phyloP scores from a whole-genome alignment of 2,797 vertebrate species.

The Mus caroli region DNA sequence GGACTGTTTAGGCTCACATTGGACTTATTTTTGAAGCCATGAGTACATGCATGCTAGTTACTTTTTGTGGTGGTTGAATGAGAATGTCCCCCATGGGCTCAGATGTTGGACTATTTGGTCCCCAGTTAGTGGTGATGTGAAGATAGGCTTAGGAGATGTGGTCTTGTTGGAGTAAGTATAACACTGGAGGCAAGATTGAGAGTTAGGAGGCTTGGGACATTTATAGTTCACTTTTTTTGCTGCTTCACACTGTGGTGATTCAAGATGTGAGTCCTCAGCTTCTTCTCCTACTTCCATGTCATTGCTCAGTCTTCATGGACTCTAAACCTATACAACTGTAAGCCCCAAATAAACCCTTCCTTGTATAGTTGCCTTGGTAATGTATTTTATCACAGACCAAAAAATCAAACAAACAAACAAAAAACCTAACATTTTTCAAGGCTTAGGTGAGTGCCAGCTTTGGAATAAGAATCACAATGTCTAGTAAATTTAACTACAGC shows the following conservation, averaged over 20 bases:
- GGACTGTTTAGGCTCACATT: background rate
- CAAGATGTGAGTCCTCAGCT: background rate
- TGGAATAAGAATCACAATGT: background rate
- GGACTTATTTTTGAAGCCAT: background rate
- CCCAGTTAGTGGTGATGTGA: background rate
- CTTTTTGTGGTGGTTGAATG: background rate
- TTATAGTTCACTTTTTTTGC: background rate
- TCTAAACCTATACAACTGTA: background rate
- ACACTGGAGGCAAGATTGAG: background rate
- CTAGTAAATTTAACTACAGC: background rate
- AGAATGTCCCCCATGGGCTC: background rate
- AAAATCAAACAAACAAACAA: background rate
- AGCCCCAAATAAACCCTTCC: background rate
- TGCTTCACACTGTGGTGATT: too few relatives aligned
- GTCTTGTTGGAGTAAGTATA: background rate
- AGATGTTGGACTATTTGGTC: background rate
- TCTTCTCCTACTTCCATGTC: background rate
- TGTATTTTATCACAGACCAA: background rate
- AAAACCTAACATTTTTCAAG: background rate
- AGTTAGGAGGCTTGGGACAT: background rate
- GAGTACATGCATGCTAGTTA: background rate
- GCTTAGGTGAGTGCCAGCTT: background rate
- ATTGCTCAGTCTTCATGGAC: background rate
- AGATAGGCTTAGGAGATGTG: background rate
- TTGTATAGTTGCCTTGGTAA: background rate